Evolutionary conservation across 2,797 vertebrate species (phyloP).

Genomic region (Acomys russatus): DNA sequence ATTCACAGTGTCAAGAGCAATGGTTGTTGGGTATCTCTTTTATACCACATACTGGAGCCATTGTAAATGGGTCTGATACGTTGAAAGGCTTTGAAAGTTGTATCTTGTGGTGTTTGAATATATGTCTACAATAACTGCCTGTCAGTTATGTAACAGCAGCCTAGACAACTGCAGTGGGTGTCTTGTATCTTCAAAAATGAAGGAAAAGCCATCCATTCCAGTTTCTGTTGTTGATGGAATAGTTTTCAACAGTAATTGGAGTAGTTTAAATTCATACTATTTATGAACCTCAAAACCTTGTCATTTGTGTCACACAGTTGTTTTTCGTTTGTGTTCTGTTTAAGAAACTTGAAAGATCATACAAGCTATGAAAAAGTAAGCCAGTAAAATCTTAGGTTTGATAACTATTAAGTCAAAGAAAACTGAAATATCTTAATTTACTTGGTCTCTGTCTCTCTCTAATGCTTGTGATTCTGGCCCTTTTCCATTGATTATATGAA

Average conservation of each 20-base stretch:
- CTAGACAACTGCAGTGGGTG: neutral
- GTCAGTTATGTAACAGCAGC: constrained; percentile 42
- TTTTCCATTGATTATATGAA: constrained; percentile 16
- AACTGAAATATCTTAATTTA: constrained; percentile 31
- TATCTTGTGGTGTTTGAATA: constrained; percentile 29
- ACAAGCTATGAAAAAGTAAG: constrained; percentile 13
- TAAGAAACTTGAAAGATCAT: constrained; percentile 52
- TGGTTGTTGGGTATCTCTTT: neutral
- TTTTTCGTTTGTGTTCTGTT: constrained; percentile 63
- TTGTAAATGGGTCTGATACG: constrained; percentile 21
- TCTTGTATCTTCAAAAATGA: constrained; percentile 59
- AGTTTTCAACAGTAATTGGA: constrained; percentile 48
- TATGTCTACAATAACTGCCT: neutral
- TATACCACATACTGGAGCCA: neutral
- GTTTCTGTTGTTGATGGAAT: constrained; percentile 41
- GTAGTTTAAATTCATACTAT: constrained; percentile 40
- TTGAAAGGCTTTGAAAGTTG: constrained; percentile 42
- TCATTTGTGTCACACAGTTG: constrained; percentile 37
- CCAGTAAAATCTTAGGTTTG: constrained; percentile 58
- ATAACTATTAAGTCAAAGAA: constrained; percentile 47
- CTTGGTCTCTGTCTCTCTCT: constrained; percentile 36
- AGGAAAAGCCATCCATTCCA: neutral
- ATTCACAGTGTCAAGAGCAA: constrained; percentile 1
- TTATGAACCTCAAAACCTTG: constrained; percentile 42
- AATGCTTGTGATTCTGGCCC: constrained; percentile 28